phyloP scores from a whole-genome alignment of 2,113 vertebrate genomes.

The Elachura formosa region DNA sequence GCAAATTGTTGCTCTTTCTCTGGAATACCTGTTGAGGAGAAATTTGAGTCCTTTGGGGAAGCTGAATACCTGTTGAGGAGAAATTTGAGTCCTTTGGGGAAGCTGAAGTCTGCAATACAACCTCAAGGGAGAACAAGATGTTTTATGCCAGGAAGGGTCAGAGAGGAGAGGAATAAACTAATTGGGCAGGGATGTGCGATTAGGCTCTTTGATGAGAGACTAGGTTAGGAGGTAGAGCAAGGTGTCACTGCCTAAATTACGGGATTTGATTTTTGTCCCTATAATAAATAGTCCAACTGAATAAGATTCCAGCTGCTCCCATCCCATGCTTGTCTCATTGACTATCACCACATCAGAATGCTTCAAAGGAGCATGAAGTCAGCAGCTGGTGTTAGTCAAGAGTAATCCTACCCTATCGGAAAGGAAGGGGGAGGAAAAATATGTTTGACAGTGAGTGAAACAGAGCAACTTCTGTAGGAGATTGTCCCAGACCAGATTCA shows the following conservation, averaged over 20 bases:
- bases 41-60: not conserved
- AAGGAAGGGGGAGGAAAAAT: accelerated
- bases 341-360: not conserved
- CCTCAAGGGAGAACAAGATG: not conserved
- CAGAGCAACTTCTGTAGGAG: not conserved
- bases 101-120: not conserved
- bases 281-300: not conserved
- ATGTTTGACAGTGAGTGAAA: not conserved
- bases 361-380: not conserved
- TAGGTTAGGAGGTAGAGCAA: not conserved
- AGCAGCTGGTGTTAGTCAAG: not conserved
- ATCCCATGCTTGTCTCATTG: not conserved
- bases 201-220: not conserved
- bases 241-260: not conserved
- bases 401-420: not conserved
- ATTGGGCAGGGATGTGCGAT: not conserved
- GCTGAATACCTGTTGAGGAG: not conserved
- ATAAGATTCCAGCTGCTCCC: not conserved
- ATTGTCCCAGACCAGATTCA: not conserved
- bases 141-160: not conserved
- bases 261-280: not conserved
- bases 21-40: not conserved
- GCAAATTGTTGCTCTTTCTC: not conserved
- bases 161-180: not conserved
- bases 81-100: not conserved